Evolutionary conservation across 2,113 vertebrate species (phyloP).

Genomic region (Chlamydotis undulata): DNA sequence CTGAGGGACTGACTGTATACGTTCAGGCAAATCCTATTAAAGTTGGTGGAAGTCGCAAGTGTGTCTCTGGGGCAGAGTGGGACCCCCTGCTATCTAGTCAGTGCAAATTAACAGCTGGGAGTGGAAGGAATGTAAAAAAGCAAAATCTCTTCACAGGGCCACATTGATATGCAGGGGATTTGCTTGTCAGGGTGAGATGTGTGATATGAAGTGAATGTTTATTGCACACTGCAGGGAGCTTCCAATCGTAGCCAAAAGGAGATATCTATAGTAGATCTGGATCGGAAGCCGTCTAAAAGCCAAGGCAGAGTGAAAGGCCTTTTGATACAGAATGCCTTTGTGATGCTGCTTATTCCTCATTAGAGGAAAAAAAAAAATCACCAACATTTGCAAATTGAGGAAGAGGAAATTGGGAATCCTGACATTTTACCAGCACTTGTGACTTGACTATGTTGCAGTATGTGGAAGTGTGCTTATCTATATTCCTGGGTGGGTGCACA

Average conservation of each 20-base stretch:
- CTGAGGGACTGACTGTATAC: background rate
- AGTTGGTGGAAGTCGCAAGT: background rate
- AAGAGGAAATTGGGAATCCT: background rate
- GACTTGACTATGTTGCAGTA: background rate
- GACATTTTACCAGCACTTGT: background rate
- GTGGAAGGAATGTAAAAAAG: conserved; percentile 62
- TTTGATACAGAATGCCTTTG: conserved; percentile 32
- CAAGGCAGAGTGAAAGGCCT: conserved; percentile 36
- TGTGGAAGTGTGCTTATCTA: background rate
- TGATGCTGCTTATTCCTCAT: background rate
- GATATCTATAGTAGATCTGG: conserved; percentile 37
- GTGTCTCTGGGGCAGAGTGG: conserved; percentile 48
- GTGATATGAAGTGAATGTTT: conserved; percentile 68
- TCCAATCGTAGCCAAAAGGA: conserved; percentile 52
- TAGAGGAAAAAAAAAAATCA: background rate
- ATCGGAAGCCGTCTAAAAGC: conserved; percentile 37
- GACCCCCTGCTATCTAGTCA: conserved; percentile 64
- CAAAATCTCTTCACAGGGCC: conserved; percentile 53
- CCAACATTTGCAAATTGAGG: background rate
- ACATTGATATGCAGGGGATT: conserved; percentile 68
- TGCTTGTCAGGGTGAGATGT: conserved; percentile 53
- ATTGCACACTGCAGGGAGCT: conserved; percentile 51
- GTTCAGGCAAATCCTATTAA: conserved; percentile 34
- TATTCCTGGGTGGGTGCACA: background rate
- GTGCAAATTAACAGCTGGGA: conserved; percentile 64